phyloP scores from a whole-genome alignment of 2,113 vertebrate genomes.

The Thinocorus orbignyianus region DNA sequence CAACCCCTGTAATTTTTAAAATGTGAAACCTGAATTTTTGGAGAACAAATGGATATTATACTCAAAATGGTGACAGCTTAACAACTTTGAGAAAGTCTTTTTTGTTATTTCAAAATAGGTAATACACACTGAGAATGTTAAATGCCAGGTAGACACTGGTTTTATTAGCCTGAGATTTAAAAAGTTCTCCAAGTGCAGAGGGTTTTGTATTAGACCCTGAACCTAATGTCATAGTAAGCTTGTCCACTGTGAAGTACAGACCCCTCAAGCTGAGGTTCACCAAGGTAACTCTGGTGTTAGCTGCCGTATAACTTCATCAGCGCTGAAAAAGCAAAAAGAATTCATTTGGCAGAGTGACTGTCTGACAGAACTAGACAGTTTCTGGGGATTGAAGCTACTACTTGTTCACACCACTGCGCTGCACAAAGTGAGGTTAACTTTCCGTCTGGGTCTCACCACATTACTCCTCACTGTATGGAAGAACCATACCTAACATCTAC shows the following conservation, averaged over 20 bases:
- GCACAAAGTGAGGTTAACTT: not conserved
- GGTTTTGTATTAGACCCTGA: not conserved
- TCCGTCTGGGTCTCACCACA: not conserved
- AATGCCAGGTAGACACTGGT: not conserved
- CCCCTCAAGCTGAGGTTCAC: not conserved
- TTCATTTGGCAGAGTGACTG: not conserved
- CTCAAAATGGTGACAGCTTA: not conserved
- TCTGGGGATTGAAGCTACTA: not conserved
- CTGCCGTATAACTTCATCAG: not conserved
- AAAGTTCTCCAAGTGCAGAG: not conserved
- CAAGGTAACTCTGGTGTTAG: not conserved
- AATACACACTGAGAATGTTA: not conserved
- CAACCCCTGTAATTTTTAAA: not conserved
- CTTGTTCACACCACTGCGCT: fast-evolving
- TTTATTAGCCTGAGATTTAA: not conserved
- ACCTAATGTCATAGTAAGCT: not conserved
- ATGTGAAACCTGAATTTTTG: not conserved
- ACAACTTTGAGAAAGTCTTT: not conserved
- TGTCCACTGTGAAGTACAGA: not conserved
- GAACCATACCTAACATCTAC: not conserved
- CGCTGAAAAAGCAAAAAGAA: not conserved
- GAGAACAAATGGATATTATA: not conserved
- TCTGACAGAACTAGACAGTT: not conserved
- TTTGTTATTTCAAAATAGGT: not conserved
- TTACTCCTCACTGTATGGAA: not conserved